A percentile compares a stretch with the other conserved stretches of the same genome.
phyloP scores from a whole-genome alignment of 2,888 invertebrate species.

The Habroteleia sp. region DNA sequence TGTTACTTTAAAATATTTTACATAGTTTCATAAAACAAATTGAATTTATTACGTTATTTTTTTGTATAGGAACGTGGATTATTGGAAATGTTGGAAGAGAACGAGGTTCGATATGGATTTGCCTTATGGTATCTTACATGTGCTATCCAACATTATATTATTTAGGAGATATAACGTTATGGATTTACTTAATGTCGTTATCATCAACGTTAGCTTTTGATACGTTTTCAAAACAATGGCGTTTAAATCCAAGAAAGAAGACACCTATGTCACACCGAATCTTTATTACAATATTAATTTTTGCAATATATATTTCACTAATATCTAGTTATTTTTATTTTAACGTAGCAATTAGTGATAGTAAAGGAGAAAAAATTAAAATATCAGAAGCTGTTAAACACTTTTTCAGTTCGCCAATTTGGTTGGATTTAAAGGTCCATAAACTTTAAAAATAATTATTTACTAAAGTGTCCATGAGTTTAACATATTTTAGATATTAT shows the following conservation, averaged over 20 bases:
- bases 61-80: constrained; percentile 93
- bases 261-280: constrained; percentile 82
- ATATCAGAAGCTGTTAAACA: constrained; percentile 93
- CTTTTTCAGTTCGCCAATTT: constrained; percentile 92
- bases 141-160: constrained; percentile 87
- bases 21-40: no score
- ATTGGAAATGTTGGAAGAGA: constrained; percentile 95
- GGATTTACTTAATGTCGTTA: constrained; percentile 86
- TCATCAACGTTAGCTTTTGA: constrained; percentile 88
- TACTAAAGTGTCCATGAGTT: no score
- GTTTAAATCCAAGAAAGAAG: constrained; percentile 84
- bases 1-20: no score
- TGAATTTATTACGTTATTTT: no score
- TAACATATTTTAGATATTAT: no score
- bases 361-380: constrained; percentile 92
- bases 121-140: constrained; percentile 86
- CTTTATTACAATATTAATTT: constrained; percentile 83
- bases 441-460: no score
- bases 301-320: constrained; percentile 86
- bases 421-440: constrained; percentile 83
- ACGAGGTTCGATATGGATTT: constrained; percentile 87
- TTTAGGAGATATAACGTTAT: constrained; percentile 88
- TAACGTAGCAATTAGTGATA: constrained; percentile 92
- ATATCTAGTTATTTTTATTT: constrained; percentile 92
- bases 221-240: constrained; percentile 89